Base-by-base conservation (phyloP, 1,140 invertebrate genomes). In the Macrostomum lignano region DNA sequence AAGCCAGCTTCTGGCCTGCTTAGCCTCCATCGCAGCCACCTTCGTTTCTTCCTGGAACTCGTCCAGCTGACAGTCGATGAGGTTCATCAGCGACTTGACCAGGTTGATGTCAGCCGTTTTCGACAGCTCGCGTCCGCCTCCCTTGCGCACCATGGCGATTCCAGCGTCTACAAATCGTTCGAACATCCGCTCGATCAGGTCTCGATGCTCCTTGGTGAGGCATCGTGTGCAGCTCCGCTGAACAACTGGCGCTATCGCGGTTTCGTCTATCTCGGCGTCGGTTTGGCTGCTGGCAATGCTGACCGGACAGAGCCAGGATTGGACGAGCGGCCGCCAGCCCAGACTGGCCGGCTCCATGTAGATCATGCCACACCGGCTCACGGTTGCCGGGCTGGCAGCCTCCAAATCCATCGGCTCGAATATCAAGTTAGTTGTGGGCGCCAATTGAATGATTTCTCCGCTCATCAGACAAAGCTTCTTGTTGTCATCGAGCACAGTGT, bases 41-140 rank as follows among this genome's bases (percentile, higher is more conserved):
- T 38, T 72, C 64, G 36, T 70, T 51, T 76, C 71, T 48, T 82
- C 72, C 3, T 67, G 58, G 44, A 74, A 84, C 41, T 82, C 75
- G 45, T 77, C 71, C 50, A 84, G 65, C 40, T 73, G 73, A 36
- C 73, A 74, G 44, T 88, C 78, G 48, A 77, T 76, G 5, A 88
- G 49, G 52, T 77, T 77, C 65, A 76, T 79, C 20, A 77, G 57
- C 1, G 70, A 67, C 43, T 63, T 65, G n/a, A 86, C 60, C 1
- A 86, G 53, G 55, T 81, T 78, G n/a, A 72, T 66, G 42, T 81
- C 70, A 2, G 71, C 71, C 10, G 74, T 81, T 3, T 73, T 66
- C 24, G 71, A 74, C 47, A 84, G 69, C 65, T 82, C 75, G 67
- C 75, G 46, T 70, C 63, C 65, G 0, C 65, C 49, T 36, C 61